Evolutionary conservation across 2,888 invertebrate species (phyloP).

Genomic region (Diaprepes abbreviatus): DNA sequence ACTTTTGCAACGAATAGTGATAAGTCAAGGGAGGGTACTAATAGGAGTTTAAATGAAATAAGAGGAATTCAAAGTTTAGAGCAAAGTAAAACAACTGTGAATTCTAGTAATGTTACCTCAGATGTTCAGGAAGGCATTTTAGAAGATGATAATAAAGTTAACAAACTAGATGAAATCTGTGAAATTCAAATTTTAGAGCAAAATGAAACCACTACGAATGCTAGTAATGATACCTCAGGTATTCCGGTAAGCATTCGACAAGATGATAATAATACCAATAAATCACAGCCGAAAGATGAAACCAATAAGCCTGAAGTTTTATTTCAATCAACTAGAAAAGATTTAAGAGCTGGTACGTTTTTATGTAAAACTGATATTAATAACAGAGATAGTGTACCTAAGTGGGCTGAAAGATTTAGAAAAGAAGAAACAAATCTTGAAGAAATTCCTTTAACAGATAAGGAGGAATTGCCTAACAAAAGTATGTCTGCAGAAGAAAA

Average conservation of each 20-base stretch:
- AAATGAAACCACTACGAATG: neutral
- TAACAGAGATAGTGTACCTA: neutral
- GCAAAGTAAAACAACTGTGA: neutral
- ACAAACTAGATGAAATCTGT: neutral
- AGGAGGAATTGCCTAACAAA: constrained; percentile 31
- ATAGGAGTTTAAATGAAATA: constrained; percentile 11
- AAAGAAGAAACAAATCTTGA: neutral
- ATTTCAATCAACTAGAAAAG: constrained; percentile 25
- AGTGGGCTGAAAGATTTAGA: constrained; percentile 15
- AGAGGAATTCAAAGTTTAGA: neutral
- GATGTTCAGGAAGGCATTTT: constrained; percentile 16
- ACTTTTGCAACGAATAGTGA: neutral
- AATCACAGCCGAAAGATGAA: neutral
- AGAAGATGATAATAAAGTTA: neutral
- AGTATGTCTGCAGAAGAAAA: neutral
- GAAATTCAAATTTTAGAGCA: neutral
- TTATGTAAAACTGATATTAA: constrained; percentile 35
- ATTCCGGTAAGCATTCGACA: constrained; percentile 16
- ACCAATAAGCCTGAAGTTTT: neutral
- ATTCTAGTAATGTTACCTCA: neutral
- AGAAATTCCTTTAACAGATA: neutral
- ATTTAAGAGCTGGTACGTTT: constrained; percentile 37
- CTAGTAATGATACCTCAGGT: neutral
- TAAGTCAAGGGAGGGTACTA: constrained; percentile 26
- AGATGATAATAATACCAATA: neutral